Evolutionary conservation across 1,140 invertebrate species (phyloP).

Genomic region (Dysdera silvatica): DNA sequence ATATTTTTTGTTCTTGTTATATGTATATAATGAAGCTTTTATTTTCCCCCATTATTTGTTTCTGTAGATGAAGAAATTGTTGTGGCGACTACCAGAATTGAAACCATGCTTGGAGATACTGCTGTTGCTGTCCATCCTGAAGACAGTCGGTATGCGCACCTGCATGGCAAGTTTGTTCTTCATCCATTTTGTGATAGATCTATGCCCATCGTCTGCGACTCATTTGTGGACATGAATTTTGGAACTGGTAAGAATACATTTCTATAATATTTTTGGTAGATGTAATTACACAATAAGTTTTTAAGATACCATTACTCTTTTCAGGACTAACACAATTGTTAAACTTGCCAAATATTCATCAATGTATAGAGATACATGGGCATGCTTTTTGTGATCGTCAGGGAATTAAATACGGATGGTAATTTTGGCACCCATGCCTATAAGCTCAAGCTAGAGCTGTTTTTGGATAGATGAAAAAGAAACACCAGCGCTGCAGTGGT

Average conservation of each 20-base stretch:
- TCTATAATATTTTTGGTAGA: not conserved
- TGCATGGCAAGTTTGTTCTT: slow-evolving; percentile 74
- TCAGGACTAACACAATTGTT: too few species aligned
- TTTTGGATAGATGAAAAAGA: too few species aligned
- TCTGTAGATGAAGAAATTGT: slow-evolving; percentile 65
- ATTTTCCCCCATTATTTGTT: not conserved
- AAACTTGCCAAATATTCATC: too few species aligned
- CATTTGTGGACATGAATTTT: slow-evolving; percentile 89
- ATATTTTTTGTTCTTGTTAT: not conserved
- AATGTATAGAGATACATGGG: too few species aligned
- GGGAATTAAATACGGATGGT: too few species aligned
- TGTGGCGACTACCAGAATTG: slow-evolving; percentile 93
- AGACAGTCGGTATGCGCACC: slow-evolving; percentile 66
- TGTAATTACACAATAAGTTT: too few species aligned
- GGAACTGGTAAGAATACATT: slow-evolving; percentile 55
- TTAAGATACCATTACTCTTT: too few species aligned
- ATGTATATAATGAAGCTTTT: not conserved
- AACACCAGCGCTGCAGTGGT: too few species aligned
- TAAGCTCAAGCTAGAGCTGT: too few species aligned
- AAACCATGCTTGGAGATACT: slow-evolving; percentile 98
- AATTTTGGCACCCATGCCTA: too few species aligned
- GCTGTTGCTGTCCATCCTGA: slow-evolving; percentile 93
- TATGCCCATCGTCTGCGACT: slow-evolving; percentile 81
- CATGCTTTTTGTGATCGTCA: too few species aligned
- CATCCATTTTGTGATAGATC: slow-evolving; percentile 77